Evolutionary conservation across 2,113 vertebrate species (phyloP), one percentile per base, ranked within the genome.

Genomic region (Paedocypris sp.): DNA sequence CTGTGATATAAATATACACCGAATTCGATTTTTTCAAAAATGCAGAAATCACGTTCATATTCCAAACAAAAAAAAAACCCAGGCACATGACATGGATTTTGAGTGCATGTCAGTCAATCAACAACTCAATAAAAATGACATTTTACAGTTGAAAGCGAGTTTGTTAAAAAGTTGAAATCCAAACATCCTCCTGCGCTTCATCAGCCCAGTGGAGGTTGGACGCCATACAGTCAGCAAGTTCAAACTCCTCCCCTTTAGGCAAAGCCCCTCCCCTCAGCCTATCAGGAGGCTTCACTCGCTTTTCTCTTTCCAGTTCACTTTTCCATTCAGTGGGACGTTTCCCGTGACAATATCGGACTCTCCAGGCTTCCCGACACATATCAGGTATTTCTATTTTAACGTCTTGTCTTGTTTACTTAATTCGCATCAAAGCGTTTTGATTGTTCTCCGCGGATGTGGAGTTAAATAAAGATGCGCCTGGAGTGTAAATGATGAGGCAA

Each of bases 271-370:
- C 88, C 86, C 84, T 87, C 83, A 83, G 54, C 77, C 85, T 71
- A 80, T 77, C 79, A 70, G 85, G 82, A 72, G 75, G 82, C 82
- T 87, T 86, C 86, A 80, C 74, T 68, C 83, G 86, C 83, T 88
- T 86, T 87, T 82, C 79, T 77, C 66, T 52, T 76, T 76, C 82
- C 75, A 72, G 76, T 70, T 76, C 82, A 84, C 83, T 80, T 87
- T 80, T 82, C 82, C 82, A 74, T 82, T 78, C 69, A 72, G 75
- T 67, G 75, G 67, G 74, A 65, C 75, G 68, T 66, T 80, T 79
- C 71, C 79, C 70, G 76, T 78, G 77, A 77, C 78, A 63, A 77
- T 79, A 75, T 83, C 75, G 73, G 78, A 77, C 83, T 78, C 73
- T 70, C 52, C 62, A 73, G 72, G 45, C 71, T 16, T 77, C 75